Evolutionary conservation across 1,140 invertebrate genomes (phyloP), one percentile per base, ranked within the genome.

Genomic region (Lucilia sericata): DNA sequence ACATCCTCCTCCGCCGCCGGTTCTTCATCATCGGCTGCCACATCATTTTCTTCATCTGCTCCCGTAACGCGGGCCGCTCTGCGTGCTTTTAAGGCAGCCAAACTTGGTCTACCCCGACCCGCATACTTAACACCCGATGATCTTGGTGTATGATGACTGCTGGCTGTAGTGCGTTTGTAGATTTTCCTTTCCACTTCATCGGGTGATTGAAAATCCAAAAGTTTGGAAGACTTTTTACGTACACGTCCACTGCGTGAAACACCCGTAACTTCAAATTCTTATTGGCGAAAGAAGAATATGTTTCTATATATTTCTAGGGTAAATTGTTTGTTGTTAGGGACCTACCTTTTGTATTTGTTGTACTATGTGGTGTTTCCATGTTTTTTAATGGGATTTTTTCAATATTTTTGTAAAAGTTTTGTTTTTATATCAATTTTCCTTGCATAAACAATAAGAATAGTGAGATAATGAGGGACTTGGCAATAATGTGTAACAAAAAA

Each of bases 201-300:
- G 0, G 95, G 95, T 0, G 96, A 96, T 88, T 98, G 96, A 92
- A 97, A 98, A 91, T 98, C 97, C 90, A 97, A 95, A 13, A 99
- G 92, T 91, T 98, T 98, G 0, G 97, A 97, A 9, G 97, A 98
- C 91, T 98, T 98, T 92, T 98, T 98, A 65, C 97, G 92, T 0
- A 98, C 96, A 74, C 97, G 92, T 21, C 97, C 97, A 87, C 96
- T 97, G 82, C 90, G 85, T 5, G 96, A 97, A 30, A 97, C 94
- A 42, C 96, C 96, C 76, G 95, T 96, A 25, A 96, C 95, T 92
- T 96, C 95, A 88, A 96, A 92, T 92, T 96, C 95, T 95, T 21
- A 14, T 9, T 30, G 3, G 25, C 25, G 3, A 70, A 70, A 42
- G 19, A 21, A 9, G 19, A 19, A 19, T 55, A 19, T 42, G 2